Percentiles rank a stretch among this genome's conserved stretches.
phyloP scores from a whole-genome alignment of 2,113 vertebrate species.

The Ctenodactylus gundi region DNA sequence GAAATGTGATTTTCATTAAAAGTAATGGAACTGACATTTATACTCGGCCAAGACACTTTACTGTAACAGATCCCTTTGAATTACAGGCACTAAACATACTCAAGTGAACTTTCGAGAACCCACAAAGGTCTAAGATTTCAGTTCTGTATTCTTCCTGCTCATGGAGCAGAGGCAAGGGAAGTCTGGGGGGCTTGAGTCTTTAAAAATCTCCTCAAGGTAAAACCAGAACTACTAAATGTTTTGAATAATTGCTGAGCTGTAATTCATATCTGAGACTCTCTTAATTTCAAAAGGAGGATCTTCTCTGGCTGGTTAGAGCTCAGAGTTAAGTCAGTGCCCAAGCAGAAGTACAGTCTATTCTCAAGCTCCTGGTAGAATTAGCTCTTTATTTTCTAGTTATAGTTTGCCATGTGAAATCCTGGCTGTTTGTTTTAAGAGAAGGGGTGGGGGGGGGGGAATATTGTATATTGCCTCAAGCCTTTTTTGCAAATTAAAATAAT shows the following conservation, averaged over 20 bases:
- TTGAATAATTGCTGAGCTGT: neutral
- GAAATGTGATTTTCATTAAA: slow-evolving; percentile 52
- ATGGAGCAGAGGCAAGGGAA: neutral
- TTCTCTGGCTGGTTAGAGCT: neutral
- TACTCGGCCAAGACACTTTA: neutral
- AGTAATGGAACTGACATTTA: neutral
- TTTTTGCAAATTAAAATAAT: neutral
- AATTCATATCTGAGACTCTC: neutral
- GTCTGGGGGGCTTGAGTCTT: neutral
- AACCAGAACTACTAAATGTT: slow-evolving; percentile 2
- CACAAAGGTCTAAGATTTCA: slow-evolving; percentile 14
- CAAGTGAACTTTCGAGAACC: slow-evolving; percentile 10
- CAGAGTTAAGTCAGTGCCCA: neutral
- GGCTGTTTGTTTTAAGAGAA: neutral
- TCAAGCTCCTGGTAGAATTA: neutral
- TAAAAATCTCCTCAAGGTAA: neutral
- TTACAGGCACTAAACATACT: neutral
- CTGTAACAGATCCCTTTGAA: neutral
- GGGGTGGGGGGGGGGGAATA: neutral
- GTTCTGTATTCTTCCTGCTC: neutral
- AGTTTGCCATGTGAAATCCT: neutral
- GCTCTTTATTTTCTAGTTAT: neutral
- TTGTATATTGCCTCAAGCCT: neutral
- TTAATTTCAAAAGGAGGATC: neutral
- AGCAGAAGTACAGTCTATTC: neutral